phyloP scores from a whole-genome alignment of 2,113 vertebrate species.

The Jacana jacana region DNA sequence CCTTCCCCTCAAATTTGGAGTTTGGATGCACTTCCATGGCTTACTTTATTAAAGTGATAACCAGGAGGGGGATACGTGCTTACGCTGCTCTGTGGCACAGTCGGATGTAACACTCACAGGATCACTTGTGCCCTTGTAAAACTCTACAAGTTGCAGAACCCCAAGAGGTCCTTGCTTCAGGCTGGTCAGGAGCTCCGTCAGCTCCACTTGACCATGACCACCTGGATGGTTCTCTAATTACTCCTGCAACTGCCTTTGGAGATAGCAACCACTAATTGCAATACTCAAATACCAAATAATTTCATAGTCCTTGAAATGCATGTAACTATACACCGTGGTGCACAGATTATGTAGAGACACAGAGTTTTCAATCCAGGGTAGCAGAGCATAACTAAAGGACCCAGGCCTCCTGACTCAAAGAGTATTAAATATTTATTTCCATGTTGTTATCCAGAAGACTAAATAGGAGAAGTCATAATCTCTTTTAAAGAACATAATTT shows the following conservation, averaged over 20 bases:
- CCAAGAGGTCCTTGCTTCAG: background rate
- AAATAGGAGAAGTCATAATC: background rate
- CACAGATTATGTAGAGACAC: background rate
- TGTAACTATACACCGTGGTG: background rate
- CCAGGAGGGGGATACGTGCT: background rate
- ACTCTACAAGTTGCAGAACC: background rate
- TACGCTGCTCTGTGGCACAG: background rate
- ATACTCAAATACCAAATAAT: background rate
- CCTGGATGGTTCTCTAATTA: background rate
- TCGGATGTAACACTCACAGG: background rate
- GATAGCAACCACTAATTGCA: background rate
- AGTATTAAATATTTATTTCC: slow-evolving; percentile 6
- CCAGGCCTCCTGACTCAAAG: background rate
- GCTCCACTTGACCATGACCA: background rate
- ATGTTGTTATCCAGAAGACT: background rate
- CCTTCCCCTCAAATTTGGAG: background rate
- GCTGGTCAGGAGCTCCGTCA: background rate
- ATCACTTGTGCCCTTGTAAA: background rate
- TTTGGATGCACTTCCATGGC: background rate
- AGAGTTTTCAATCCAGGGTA: background rate
- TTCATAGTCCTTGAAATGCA: background rate
- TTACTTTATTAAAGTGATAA: background rate
- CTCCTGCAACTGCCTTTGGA: background rate
- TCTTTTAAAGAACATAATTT: background rate
- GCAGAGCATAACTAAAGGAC: background rate